Evolutionary conservation across 1,140 invertebrate genomes (phyloP), one percentile per base, ranked within the genome.

Genomic region (Diorhabda sublineata): DNA sequence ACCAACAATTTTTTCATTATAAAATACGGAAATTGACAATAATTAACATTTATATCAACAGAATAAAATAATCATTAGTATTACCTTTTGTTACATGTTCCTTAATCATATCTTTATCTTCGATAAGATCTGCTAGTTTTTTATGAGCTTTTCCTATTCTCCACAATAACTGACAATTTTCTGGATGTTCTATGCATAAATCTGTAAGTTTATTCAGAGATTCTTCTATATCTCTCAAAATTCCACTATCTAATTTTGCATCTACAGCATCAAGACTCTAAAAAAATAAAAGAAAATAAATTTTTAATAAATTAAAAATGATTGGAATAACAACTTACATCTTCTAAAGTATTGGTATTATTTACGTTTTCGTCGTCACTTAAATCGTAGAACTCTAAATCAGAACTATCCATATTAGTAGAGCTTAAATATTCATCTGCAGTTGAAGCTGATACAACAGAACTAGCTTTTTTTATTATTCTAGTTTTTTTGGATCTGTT

Each of bases 81-180:
- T 66, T 83, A 86, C 89, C 88, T 84, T 87, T 82, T 71, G 81
- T 80, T 42, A 88, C 78, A 61, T 86, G 80, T 66, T 83, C 76
- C 76, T 87, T 85, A 70, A 85, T 86, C 64, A 80, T 79, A 52
- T 84, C 81, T 60, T 77, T 72, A 76, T 89, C 81, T 59, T 83
- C 80, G 63, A 79, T 76, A 62, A 80, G 73, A 61, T 82, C 79
- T 2, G 84, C 81, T 79, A 86, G 80, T 73, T 85, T 78, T 77
- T 87, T 85, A 75, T 86, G 87, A 42, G 86, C 85, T 81, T 89
- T 91, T 44, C 88, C 87, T 58, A 90, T 80, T 74, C 91, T 82
- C 69, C 91, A 94, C 57, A 88, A 80, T 72, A 90, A 81, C 70
- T 88, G 85, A 47, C 83, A 72, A 78, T 83, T 79, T 70, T 81